phyloP scores from a whole-genome alignment of 2,797 vertebrate species.

The Caiman crocodilus region DNA sequence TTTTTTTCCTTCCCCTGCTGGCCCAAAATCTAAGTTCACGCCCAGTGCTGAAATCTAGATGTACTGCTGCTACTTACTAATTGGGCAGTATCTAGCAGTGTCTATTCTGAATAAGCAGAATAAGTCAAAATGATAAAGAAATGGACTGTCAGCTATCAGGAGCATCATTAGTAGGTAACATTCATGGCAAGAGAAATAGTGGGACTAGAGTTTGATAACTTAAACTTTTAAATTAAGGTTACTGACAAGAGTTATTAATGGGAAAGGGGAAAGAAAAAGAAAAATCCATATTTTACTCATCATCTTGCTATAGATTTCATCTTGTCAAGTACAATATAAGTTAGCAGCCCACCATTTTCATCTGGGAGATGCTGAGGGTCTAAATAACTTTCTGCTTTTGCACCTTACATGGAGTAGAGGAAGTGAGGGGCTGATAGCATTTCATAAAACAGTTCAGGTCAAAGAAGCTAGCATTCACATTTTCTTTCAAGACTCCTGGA shows the following conservation, averaged over 20 bases:
- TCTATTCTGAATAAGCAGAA: not conserved
- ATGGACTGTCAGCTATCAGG: not conserved
- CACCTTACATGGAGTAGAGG: accelerated
- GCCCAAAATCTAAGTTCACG: accelerated
- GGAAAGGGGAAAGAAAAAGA: not conserved
- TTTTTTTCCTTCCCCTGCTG: not conserved
- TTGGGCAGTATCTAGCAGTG: not conserved
- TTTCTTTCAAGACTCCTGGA: not conserved
- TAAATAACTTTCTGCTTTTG: not conserved
- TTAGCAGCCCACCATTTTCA: not conserved
- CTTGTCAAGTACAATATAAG: accelerated
- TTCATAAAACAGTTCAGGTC: not conserved
- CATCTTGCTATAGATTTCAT: accelerated
- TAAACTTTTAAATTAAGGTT: not conserved
- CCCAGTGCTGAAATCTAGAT: not conserved
- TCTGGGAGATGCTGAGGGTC: not conserved
- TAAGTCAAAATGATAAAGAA: not conserved
- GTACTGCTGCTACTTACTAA: not conserved
- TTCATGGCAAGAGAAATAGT: not conserved
- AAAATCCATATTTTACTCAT: not conserved
- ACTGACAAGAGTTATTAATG: not conserved
- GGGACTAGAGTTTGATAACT: not conserved
- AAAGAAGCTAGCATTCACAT: not conserved
- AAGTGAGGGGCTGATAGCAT: accelerated
- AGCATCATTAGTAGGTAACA: accelerated